Evolutionary conservation across 2,888 invertebrate genomes (phyloP), one percentile per base, ranked within the genome.

Genomic region (Papilio demoleus): DNA sequence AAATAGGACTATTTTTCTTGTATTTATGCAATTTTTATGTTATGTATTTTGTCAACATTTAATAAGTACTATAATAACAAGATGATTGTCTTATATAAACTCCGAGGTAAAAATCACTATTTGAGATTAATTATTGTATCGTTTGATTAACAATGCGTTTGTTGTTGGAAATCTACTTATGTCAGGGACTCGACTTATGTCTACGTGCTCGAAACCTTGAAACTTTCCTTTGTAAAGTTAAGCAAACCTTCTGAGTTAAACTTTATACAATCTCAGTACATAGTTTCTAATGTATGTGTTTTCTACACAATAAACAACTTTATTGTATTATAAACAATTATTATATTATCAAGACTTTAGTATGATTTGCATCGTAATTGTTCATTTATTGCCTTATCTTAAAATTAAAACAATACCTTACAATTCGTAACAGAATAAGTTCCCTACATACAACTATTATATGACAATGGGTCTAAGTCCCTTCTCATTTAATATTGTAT

Each of bases 211-310:
- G 50, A 12, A 50, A 24, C 50, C 24, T 50, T 50, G 22, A 12
- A 24, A 50, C 50, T 24, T 50, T 24, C 50, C 50, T 50, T 50
- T 50, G 50, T 50, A 50, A 50, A 50, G 50, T 50, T 50, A 47
- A 12, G 14, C 4, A 24, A 22, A 50, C 47, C 14, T 50, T 50
- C 22, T 50, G 6, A 50, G 19, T 8, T 45, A 24, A 14, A 50
- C 12, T 50, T 50, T 24, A 50, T 24, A 50, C 22, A 50, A 22
- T 14, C 50, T 50, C 24, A 14, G 3, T 12, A 24, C 1, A 50
- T 50, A 50, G 24, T 50, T 50, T 5, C 22, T 50, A 22, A 14
- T 50, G 50, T 50, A 50, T 14, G 4, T 50, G 14, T 50, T n/a
- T 45, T 19, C 22, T 50, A 50, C 24, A 24, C 14, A 50, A 50